Base-by-base conservation (phyloP, 2,113 vertebrate genomes). In the Rhynchomys soricoides region DNA sequence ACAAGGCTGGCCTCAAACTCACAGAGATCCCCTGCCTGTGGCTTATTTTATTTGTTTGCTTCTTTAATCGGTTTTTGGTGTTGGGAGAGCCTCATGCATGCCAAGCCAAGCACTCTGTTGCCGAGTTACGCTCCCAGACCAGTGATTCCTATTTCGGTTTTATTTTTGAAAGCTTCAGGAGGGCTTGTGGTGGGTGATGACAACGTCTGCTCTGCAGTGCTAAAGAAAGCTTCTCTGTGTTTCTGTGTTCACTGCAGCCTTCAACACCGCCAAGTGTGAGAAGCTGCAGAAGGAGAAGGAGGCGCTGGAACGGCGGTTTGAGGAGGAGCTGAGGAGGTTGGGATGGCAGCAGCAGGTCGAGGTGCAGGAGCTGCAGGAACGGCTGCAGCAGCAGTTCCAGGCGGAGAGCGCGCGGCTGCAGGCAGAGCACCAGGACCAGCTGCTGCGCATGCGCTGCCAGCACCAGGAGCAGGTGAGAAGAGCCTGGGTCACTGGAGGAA, bases 241-340 rank as follows among this genome's bases (percentile, higher is more conserved):
- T 52, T 62, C 57, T 1, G 0, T 16, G 70, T 10, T 52, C 48
- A 77, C 93, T 73, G 13, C 96, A 99, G 99, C 99, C 96, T 98
- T 99, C 98, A 99, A 98, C 22, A 98, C 99, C 0, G 98, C 96
- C 1, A 99, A 98, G 96, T 99, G 99, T 96, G 99, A 99, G 99
- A 98, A 98, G 89, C 98, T 99, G 37, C 99, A 99, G 97, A 98
- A 98, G 74, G 99, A 99, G 99, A 99, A 99, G 98, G 99, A 99
- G 97, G 98, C 99, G 79, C 97, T 99, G 99, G 99, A 99, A 98
- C 97, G 94, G 48, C 96, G 94, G 85, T 99, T 99, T 34, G 98
- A 99, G 98, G 98, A 98, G 21, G 98, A 99, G 98, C 98, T 99
- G 97, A 98, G 96, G 97, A 98, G 96, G 85, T 98, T 99, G 94